Evolutionary conservation across 2,888 invertebrate species (phyloP).

Genomic region (Gortyna flavago): DNA sequence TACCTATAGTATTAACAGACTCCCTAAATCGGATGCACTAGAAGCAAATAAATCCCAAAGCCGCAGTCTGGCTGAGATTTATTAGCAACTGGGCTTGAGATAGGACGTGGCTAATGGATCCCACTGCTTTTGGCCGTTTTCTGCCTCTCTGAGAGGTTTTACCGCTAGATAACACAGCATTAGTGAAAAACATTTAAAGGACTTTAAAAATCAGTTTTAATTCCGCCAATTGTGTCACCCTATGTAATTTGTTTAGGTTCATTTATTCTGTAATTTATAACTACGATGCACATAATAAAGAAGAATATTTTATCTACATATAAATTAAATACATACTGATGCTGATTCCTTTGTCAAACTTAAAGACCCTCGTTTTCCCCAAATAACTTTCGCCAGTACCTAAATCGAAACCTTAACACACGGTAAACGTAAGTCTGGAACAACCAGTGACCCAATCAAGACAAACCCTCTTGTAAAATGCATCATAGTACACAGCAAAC

Average conservation of each 20-base stretch:
- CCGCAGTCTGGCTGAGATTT: conserved; percentile 33
- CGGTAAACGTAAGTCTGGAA: background rate
- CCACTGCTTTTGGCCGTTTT: conserved; percentile 31
- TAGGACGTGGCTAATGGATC: conserved; percentile 47
- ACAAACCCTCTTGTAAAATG: background rate
- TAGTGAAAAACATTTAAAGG: background rate
- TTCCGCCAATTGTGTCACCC: background rate
- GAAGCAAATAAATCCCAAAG: conserved; percentile 43
- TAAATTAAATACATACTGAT: background rate
- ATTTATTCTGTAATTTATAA: background rate
- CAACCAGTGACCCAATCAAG: background rate
- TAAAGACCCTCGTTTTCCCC: background rate
- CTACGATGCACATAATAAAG: background rate
- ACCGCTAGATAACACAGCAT: background rate
- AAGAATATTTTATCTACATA: too few species aligned
- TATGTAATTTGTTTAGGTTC: background rate
- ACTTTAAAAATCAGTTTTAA: background rate
- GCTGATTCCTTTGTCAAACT: background rate
- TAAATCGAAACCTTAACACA: too few species aligned
- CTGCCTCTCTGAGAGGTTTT: background rate
- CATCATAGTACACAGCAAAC: background rate
- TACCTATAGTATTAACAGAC: background rate
- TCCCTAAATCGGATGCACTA: conserved; percentile 36
- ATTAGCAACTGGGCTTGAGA: conserved; percentile 25
- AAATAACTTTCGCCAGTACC: background rate